Evolutionary conservation across 2,797 vertebrate genomes (phyloP).

Genomic region (Lagodon rhomboides): DNA sequence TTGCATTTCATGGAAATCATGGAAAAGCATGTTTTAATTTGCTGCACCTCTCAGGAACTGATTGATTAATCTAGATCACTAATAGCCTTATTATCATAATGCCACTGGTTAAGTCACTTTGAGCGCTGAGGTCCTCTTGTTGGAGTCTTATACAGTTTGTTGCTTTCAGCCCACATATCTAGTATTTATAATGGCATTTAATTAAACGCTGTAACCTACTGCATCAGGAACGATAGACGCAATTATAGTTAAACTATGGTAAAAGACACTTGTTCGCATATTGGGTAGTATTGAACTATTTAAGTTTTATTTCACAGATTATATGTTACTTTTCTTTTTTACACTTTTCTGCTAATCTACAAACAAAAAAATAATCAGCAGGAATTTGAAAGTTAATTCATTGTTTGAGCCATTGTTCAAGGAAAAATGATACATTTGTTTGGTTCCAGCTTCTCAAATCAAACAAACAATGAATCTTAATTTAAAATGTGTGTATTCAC

Average conservation of each 20-base stretch:
- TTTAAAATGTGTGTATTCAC: no score
- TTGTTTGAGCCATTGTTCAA: not conserved
- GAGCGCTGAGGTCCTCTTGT: slow-evolving; percentile 11
- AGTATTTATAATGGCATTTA: not conserved
- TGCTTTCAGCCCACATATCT: slow-evolving; percentile 3
- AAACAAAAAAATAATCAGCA: not conserved
- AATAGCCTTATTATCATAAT: slow-evolving; percentile 39
- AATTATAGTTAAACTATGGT: not conserved
- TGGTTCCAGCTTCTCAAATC: not conserved
- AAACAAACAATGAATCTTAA: no score
- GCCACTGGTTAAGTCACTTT: slow-evolving; percentile 32
- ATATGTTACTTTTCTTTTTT: no score
- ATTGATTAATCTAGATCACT: slow-evolving; percentile 44
- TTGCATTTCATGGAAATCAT: slow-evolving; percentile 67
- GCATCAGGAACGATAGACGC: not conserved
- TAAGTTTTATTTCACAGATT: not conserved
- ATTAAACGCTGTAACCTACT: not conserved
- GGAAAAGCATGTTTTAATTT: slow-evolving; percentile 47
- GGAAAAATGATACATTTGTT: not conserved
- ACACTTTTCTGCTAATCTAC: no score
- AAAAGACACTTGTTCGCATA: not conserved
- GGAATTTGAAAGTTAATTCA: not conserved
- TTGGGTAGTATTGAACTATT: not conserved
- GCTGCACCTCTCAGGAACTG: slow-evolving; percentile 23
- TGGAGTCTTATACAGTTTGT: slow-evolving; percentile 16